Conservation (phyloP, 2,113 vertebrate genomes). For the Henicopernis longicauda region DNA sequence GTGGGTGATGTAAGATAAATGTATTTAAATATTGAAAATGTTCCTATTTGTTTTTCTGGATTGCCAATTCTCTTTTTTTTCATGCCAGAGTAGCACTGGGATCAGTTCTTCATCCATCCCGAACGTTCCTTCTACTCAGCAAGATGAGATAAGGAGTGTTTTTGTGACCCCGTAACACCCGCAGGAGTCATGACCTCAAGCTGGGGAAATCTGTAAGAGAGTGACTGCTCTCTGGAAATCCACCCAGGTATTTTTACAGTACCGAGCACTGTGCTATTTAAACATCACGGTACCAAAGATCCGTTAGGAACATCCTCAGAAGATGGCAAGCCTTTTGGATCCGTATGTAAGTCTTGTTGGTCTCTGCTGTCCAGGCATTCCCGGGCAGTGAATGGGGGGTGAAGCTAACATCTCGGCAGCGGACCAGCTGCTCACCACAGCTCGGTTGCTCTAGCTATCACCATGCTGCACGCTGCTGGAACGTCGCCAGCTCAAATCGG, state of each 20-base stretch:
- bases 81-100: not conserved
- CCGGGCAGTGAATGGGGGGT: not conserved
- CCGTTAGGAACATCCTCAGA: not conserved
- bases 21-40: not conserved
- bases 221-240: not conserved
- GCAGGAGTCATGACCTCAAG: not conserved
- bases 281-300: not conserved
- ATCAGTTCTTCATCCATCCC: not conserved
- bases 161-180: not conserved
- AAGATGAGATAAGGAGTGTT: not conserved
- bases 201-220: not conserved
- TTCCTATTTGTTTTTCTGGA: not conserved
- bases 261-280: not conserved
- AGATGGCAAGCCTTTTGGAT: not conserved
- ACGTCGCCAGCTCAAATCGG: not conserved
- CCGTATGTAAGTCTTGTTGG: accelerated
- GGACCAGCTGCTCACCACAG: not conserved
- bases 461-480: not conserved
- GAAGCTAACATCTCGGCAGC: not conserved
- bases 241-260: not conserved
- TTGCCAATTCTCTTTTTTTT: not conserved
- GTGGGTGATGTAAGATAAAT: not conserved
- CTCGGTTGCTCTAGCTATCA: not conserved
- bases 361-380: not conserved
- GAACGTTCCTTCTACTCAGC: not conserved